Evolutionary conservation across 1,140 invertebrate genomes (phyloP).

Genomic region (Drosophila willistoni): DNA sequence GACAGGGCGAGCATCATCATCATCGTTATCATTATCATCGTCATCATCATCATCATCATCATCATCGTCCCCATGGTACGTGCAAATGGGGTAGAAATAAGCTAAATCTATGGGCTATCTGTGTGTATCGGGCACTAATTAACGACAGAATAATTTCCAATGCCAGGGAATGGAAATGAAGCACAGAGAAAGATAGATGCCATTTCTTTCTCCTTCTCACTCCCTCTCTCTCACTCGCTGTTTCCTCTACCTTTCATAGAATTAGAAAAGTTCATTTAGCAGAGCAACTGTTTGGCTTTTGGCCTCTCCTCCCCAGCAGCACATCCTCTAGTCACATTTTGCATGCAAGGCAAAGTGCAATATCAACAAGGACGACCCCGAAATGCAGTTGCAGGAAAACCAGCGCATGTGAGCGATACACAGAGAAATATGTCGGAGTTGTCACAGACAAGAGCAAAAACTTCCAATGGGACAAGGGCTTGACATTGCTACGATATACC

Average conservation of each 20-base stretch:
- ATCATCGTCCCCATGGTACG: conserved; percentile 19
- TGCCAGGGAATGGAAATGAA: conserved; percentile 57
- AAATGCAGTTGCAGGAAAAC: conserved; percentile 10
- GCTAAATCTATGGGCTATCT: conserved; percentile 57
- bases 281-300: conserved; percentile 77
- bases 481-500: conserved; percentile 44
- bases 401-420: conserved; percentile 25
- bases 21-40: conserved; percentile 14
- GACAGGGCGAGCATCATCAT: conserved; percentile 44
- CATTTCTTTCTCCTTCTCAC: background rate
- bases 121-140: conserved; percentile 67
- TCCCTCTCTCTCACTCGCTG: background rate
- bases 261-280: conserved; percentile 78
- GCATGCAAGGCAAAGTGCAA: conserved; percentile 77
- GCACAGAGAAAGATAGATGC: conserved; percentile 12
- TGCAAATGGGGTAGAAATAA: conserved; percentile 77
- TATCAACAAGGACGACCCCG: conserved; percentile 59
- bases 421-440: conserved; percentile 65
- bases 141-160: conserved; percentile 78
- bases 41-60: conserved; percentile 30
- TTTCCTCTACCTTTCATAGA: conserved; percentile 25
- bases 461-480: conserved; percentile 55
- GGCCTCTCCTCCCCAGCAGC: conserved; percentile 22
- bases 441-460: conserved; percentile 62
- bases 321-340: conserved; percentile 55